phyloP scores from a whole-genome alignment of 2,888 invertebrate species.

The Tolmerus cingulatus region DNA sequence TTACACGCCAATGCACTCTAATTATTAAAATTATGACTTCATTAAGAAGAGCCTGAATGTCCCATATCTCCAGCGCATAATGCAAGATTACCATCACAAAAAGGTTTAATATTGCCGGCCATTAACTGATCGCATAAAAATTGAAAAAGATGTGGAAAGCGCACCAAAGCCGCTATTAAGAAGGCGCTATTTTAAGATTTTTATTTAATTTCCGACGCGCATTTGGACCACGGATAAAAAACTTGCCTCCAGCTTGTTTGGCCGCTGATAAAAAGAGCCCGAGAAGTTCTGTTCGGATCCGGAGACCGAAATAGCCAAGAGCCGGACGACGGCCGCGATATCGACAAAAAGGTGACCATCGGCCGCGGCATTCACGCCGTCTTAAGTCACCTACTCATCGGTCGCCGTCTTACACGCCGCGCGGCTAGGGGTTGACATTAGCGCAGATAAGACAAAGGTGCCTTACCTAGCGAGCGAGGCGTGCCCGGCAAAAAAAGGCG shows the following conservation, averaged over 20 bases:
- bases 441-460: neutral
- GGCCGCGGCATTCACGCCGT: neutral
- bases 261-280: conserved; percentile 13
- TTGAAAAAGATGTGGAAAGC: conserved; percentile 22
- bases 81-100: conserved; percentile 25
- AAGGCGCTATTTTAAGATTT: conserved; percentile 37
- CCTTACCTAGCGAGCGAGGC: neutral
- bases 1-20: conserved; percentile 5
- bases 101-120: conserved; percentile 20
- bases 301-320: neutral
- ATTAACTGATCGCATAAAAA: conserved; percentile 35
- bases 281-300: conserved; percentile 3
- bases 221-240: conserved; percentile 26
- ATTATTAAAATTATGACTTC: conserved; percentile 22
- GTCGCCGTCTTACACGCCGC: neutral
- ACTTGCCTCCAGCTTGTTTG: conserved; percentile 5
- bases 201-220: conserved; percentile 35
- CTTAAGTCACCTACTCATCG: conserved; percentile 11
- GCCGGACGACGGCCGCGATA: neutral
- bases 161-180: conserved; percentile 26
- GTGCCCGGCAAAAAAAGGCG: conserved; percentile 12
- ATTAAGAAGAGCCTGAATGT: neutral
- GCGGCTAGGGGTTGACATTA: neutral
- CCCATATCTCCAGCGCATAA: neutral
- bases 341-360: conserved; percentile 11